Percentiles rank a stretch among this genome's conserved stretches.
Evolutionary conservation across 2,113 vertebrate species (phyloP).

Genomic region (Elachura formosa): DNA sequence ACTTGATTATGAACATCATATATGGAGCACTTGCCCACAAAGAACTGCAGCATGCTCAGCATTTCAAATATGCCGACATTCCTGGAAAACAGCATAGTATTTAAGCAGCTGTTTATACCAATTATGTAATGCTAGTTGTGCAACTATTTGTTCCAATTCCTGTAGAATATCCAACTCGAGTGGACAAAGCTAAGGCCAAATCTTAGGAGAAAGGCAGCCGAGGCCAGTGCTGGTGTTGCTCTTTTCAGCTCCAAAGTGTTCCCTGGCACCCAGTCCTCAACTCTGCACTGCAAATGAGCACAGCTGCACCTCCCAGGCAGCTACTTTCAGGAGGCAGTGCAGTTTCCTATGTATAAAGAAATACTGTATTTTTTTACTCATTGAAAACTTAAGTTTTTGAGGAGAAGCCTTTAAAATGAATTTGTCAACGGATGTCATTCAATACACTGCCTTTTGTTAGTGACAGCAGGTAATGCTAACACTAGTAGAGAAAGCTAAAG

Average conservation of each 20-base stretch:
- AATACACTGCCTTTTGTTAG: background rate
- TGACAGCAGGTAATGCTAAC: background rate
- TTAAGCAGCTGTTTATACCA: background rate
- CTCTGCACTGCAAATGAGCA: fast-evolving
- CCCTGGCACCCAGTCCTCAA: background rate
- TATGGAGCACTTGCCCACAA: background rate
- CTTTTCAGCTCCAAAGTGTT: background rate
- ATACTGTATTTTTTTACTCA: background rate
- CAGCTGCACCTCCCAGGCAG: background rate
- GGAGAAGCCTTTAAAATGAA: background rate
- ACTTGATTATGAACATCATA: background rate
- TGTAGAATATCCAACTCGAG: background rate
- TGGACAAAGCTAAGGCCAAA: background rate
- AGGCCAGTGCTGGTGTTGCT: fast-evolving
- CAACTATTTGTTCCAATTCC: background rate
- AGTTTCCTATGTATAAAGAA: background rate
- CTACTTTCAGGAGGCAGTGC: too few relatives aligned
- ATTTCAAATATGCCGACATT: background rate
- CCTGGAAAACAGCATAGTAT: background rate
- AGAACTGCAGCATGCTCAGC: background rate
- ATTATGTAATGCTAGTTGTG: background rate
- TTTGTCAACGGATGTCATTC: background rate
- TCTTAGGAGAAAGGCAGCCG: background rate
- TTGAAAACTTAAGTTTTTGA: background rate
- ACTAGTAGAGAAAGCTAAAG: background rate